Evolutionary conservation across 2,888 invertebrate species (phyloP), one percentile per base, ranked within the genome.

Genomic region (Pseudococcus viburni): DNA sequence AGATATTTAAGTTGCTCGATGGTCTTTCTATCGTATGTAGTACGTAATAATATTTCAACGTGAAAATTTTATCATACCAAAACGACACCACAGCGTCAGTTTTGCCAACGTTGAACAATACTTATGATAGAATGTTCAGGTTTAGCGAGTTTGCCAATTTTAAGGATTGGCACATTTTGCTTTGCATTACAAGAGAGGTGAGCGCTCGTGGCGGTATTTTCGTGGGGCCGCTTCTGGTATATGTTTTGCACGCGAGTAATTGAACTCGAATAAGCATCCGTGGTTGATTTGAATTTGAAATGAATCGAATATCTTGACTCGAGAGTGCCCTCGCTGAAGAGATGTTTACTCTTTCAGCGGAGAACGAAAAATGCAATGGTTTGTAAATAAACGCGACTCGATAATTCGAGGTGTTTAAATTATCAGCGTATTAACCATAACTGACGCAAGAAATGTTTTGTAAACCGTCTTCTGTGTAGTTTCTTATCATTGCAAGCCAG

Each of bases 131-230:
- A 22, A 19, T 64, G 64, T 64, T 64, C 73, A 73, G 73, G 73
- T 73, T 73, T 73, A 33, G 73, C 73, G 9, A 68, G 68, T 33
- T 26, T 33, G 42, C 19, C 46, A 46, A 46, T 83, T 83, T 83
- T 83, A 83, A 11, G 80, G 80, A 19, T 83, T 46, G 80, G 80
- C 80, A 77, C 42, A 83, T 73, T 73, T 83, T 46, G 80, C 80
- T 39, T 80, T 26, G 15, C 77, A 12, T 15, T 39, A 39, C 77
- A 33, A 33, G 42, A 42, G 17, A 77, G 46, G 42, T 83, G 42
- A 83, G 42, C 80, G 80, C 80, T 83, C 80, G 80, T 83, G 80
- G 80, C 80, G 46, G 80, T 46, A 83, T 83, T 83, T 77, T 46
- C 46, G 80, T 46, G 80, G 46, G 80, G 80, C 80, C 39, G 8